phyloP scores from a whole-genome alignment of 2,797 vertebrate genomes.

The Platyrinchus mystaceus region DNA sequence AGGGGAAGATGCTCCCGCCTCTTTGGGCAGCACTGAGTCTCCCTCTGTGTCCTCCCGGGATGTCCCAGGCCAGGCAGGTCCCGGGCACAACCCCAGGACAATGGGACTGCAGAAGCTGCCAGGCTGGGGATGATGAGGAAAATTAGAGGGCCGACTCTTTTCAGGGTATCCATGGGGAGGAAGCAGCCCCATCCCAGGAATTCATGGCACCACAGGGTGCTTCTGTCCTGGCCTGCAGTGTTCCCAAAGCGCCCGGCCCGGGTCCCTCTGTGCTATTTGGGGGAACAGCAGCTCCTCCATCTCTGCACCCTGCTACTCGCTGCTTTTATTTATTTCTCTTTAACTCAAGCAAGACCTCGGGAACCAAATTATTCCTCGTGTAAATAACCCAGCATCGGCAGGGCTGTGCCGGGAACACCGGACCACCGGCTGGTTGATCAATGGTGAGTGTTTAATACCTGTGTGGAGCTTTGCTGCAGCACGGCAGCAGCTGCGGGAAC shows the following conservation, averaged over 20 bases:
- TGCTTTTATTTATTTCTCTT: not conserved
- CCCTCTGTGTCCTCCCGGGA: fast-evolving
- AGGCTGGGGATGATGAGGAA: not conserved
- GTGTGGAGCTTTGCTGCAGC: conserved; percentile 58
- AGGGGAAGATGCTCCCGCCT: not conserved
- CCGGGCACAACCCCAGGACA: not conserved
- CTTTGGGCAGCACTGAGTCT: not conserved
- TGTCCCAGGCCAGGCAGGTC: not conserved
- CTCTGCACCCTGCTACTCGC: not conserved
- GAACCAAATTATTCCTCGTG: conserved; percentile 23
- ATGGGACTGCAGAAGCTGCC: too few relatives aligned
- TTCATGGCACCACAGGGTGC: fast-evolving
- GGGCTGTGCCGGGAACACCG: not conserved
- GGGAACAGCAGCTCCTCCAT: not conserved
- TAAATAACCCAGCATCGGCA: conserved; percentile 27
- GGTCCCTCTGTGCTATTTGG: fast-evolving
- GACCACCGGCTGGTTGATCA: conserved; percentile 55
- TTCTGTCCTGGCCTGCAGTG: not conserved
- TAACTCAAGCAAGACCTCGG: conserved; percentile 14
- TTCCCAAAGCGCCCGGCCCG: fast-evolving
- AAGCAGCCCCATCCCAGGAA: not conserved
- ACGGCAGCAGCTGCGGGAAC: conserved; percentile 70
- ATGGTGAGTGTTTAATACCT: conserved; percentile 64
- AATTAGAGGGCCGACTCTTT: not conserved
- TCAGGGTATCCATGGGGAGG: fast-evolving